Evolutionary conservation across 2,113 vertebrate species (phyloP).

Genomic region (Theropithecus gelada): DNA sequence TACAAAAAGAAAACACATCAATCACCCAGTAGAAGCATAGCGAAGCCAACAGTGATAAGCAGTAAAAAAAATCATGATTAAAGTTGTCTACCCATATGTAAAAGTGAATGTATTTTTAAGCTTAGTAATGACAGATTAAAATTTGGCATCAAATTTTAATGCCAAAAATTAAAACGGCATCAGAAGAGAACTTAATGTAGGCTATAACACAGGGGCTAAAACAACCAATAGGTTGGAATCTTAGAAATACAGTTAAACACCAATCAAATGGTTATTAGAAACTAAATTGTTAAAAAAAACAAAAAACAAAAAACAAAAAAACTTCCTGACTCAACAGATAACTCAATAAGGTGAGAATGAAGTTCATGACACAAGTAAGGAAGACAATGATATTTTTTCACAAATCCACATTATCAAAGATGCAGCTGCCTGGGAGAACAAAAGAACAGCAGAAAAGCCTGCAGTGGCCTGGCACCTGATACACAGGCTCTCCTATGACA

Average conservation of each 20-base stretch:
- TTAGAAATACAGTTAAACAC: neutral
- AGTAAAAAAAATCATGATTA: constrained; percentile 14
- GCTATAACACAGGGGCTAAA: neutral
- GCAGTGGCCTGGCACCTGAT: neutral
- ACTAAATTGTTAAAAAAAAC: neutral
- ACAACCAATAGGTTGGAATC: neutral
- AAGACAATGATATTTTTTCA: neutral
- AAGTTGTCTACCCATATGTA: neutral
- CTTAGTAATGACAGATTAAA: neutral
- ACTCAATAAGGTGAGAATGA: neutral
- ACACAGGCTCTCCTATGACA: neutral
- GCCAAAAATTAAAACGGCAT: neutral
- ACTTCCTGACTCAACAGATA: neutral
- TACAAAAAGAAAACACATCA: neutral
- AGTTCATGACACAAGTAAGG: neutral
- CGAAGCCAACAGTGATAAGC: neutral
- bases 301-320: neutral
- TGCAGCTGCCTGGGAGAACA: neutral
- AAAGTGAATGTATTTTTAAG: neutral
- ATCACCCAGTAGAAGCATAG: neutral
- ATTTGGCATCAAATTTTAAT: neutral
- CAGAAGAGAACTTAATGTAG: neutral
- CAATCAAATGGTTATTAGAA: constrained; percentile 6
- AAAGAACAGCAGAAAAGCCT: neutral
- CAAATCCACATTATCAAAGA: neutral